A percentile compares a stretch with the other conserved stretches of the same genome.
Evolutionary conservation across 2,113 vertebrate species (phyloP).

Genomic region (Hydrolagus affinis): DNA sequence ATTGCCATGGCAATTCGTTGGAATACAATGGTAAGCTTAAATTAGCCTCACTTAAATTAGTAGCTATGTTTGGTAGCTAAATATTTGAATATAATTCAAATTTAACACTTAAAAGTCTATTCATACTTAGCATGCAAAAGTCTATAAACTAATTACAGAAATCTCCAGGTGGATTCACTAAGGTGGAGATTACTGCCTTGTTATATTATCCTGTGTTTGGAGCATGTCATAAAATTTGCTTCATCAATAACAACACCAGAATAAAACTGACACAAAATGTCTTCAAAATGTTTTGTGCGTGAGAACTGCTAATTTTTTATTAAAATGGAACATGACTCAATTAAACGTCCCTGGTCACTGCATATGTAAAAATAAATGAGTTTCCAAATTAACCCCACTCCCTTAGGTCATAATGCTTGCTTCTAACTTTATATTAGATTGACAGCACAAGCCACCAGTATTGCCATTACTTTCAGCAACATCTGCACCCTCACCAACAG

Average conservation of each 20-base stretch:
- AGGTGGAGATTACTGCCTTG: background rate
- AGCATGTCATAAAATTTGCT: background rate
- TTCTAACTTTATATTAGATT: background rate
- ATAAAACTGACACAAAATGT: background rate
- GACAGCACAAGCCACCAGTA: constrained; percentile 3
- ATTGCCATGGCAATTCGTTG: background rate
- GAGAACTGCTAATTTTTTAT: background rate
- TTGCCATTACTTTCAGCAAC: background rate
- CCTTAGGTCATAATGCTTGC: background rate
- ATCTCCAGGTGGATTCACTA: no score
- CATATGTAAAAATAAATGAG: background rate
- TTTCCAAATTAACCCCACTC: background rate
- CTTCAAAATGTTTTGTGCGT: background rate
- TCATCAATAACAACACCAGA: background rate
- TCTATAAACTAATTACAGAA: no score
- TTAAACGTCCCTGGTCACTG: background rate
- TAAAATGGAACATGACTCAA: background rate
- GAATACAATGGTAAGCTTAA: background rate
- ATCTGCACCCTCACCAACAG: no score
- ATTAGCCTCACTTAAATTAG: background rate
- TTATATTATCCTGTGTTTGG: background rate
- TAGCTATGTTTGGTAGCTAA: background rate
- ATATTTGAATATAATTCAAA: background rate
- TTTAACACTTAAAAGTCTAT: background rate
- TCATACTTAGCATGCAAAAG: background rate